These are phyloP conservation scores for Catalaphyllia jardinei DNA, from an alignment of 64 coral and sea anemone genomes.

Conservation along the genomic window DNA sequence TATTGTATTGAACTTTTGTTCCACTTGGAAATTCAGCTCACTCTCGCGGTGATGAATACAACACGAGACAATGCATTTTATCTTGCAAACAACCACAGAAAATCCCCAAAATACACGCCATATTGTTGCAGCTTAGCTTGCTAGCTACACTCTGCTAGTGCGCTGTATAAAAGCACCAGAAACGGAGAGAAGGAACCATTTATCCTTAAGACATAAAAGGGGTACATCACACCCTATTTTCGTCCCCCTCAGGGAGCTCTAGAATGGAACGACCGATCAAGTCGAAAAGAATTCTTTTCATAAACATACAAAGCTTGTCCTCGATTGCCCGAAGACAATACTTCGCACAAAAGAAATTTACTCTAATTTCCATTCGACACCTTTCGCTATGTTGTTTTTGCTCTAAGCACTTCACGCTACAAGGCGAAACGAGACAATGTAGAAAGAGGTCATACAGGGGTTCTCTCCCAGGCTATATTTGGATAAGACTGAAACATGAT, in stretches of 20 bases:
- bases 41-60: conserved; percentile 78
- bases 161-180: background rate
- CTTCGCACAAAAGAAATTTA: conserved; percentile 62
- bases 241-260: conserved; percentile 24
- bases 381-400: conserved; percentile 48
- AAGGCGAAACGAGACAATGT: conserved; percentile 32
- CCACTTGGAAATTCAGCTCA: conserved; percentile 63
- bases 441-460: background rate
- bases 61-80: conserved; percentile 61
- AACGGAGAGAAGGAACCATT: background rate
- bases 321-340: conserved; percentile 60
- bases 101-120: conserved; percentile 63
- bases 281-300: conserved; percentile 38
- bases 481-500: conserved; percentile 54
- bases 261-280: background rate
- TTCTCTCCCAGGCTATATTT: conserved; percentile 22
- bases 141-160: background rate
- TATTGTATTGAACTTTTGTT: conserved; percentile 98
- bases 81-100: conserved; percentile 66
- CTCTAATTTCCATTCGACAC: conserved; percentile 67
- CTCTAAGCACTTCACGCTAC: background rate
- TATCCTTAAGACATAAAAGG: conserved; percentile 13
- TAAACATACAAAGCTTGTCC: conserved; percentile 44
- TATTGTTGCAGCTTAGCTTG: conserved; percentile 37
- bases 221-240: conserved; percentile 27